Percentiles rank a stretch among this genome's conserved stretches.
These are phyloP conservation scores for Neomorphus geoffroyi DNA, from an alignment of 2,797 vertebrate genomes.

Conservation along the genomic window DNA sequence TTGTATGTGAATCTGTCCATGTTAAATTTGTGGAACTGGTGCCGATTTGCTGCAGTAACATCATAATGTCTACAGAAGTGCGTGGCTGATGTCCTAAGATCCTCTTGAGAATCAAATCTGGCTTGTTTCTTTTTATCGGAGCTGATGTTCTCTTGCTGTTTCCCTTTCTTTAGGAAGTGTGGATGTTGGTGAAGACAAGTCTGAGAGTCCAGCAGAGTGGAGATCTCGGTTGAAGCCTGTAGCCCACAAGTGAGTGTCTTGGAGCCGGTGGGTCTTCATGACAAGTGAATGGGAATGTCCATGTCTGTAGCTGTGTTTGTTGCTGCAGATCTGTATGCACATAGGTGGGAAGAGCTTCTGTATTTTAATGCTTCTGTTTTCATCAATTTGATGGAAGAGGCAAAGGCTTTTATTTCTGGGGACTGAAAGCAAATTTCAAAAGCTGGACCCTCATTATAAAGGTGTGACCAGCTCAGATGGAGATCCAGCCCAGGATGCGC, in stretches of 20 bases:
- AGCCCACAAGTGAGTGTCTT: slow-evolving; percentile 67
- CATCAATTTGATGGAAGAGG: neutral
- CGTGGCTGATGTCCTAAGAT: neutral
- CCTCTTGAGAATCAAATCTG: neutral
- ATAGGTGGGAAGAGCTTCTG: neutral
- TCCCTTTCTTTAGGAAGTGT: neutral
- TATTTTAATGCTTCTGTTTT: neutral
- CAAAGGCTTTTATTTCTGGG: neutral
- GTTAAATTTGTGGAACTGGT: slow-evolving; percentile 10
- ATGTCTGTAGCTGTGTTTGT: neutral
- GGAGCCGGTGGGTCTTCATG: neutral
- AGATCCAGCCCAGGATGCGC: neutral
- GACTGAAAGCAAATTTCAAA: neutral
- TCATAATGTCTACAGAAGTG: neutral
- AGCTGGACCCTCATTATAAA: neutral
- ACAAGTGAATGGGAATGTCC: neutral
- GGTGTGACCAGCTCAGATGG: neutral
- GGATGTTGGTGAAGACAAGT: slow-evolving; percentile 3
- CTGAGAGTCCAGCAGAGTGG: slow-evolving; percentile 79
- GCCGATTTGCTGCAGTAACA: neutral
- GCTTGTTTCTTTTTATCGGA: slow-evolving; percentile 13
- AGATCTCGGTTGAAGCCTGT: slow-evolving; percentile 77
- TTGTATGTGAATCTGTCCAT: neutral
- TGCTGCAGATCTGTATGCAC: neutral
- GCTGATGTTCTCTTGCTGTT: neutral